Evolutionary conservation across 2,113 vertebrate genomes (phyloP).

Genomic region (Oreochromis spilurus): DNA sequence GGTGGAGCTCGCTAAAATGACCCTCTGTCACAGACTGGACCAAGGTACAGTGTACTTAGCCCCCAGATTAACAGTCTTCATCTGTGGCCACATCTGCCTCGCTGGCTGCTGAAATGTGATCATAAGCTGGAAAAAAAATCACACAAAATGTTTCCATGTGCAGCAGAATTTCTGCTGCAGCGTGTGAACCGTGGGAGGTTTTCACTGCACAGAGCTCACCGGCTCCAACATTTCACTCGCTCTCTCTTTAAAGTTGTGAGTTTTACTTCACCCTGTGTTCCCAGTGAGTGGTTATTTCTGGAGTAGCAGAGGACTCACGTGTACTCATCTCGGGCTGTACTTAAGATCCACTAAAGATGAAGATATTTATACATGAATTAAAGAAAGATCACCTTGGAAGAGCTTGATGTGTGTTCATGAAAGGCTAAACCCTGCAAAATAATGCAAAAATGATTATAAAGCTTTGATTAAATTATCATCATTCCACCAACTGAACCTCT

Average conservation of each 20-base stretch:
- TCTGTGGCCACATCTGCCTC: constrained; percentile 10
- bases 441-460: constrained; percentile 4
- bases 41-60: constrained; percentile 80
- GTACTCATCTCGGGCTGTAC: background rate
- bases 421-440: background rate
- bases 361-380: background rate
- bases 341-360: constrained; percentile 13
- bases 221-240: background rate
- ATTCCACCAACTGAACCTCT: background rate
- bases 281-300: background rate
- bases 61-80: constrained; percentile 3
- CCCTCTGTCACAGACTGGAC: constrained; percentile 88
- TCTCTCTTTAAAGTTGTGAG: background rate
- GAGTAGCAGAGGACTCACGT: background rate
- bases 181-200: background rate
- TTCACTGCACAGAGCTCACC: background rate
- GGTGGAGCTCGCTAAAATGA: constrained; percentile 89
- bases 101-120: constrained; percentile 18
- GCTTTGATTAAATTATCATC: background rate
- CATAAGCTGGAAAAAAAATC: background rate
- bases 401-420: background rate
- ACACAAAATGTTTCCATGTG: constrained; percentile 1
- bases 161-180: background rate
- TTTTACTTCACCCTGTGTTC: background rate
- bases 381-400: background rate